Base-by-base conservation (phyloP, 2,113 vertebrate genomes). In the Istiophorus platypterus region DNA sequence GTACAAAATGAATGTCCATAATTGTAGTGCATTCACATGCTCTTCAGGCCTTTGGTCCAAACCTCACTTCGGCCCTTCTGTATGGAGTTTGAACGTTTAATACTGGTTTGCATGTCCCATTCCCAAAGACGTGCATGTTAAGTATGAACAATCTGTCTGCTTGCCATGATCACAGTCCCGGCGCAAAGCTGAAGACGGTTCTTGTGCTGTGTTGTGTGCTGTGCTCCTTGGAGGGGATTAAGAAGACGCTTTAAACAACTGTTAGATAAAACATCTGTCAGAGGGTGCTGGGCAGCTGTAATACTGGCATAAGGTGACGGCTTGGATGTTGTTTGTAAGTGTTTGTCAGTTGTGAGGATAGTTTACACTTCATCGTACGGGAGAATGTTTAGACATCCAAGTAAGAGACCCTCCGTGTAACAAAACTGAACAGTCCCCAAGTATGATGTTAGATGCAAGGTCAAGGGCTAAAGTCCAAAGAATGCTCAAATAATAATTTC, bases 281-380 rank as follows among this genome's bases (percentile, higher is more conserved):
- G 54, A 57, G 49, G 18, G 68, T 37, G 47, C 27, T 49, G 56
- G 27, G 22, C 37, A 59, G 80, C 56, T 73, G 64, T n/a, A 58
- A 31, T 7, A 0, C 29, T 62, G 59, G 37, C 56, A 71, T 61
- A 67, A n/a, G 29, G 64, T 47, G 47, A 62, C 63, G 22, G 61
- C 47, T 82, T 57, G 22, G 56, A 49, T 34, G 59, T 39, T 49
- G 59, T 66, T 59, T 71, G 22, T 24, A 45, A 1, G 8, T 42
- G 17, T 45, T 20, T 31, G 41, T 24, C 41, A 71, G 71, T 64
- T 56, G 34, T 75, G 15, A 64, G 58, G 64, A 72, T 80, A 82
- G 59, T 88, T 81, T 74, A 80, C 69, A 70, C 49, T 65, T 39
- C 56, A 17, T 85, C 7, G 10, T 79, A 58, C 56, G 71, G 73